Evolutionary conservation across 2,888 invertebrate genomes (phyloP).

Genomic region (Volucella inanis): DNA sequence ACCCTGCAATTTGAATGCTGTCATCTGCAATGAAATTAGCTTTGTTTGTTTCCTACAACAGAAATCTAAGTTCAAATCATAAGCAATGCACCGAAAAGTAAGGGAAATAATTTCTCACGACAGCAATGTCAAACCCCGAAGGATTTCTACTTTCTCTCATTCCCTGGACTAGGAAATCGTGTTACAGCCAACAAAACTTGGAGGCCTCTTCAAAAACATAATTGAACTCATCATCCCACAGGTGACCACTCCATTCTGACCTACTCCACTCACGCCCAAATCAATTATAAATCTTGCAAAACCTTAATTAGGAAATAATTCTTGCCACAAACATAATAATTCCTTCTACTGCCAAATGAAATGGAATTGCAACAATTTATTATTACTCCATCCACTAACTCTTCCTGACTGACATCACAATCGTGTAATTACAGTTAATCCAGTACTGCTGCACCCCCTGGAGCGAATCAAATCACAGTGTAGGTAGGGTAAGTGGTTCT

Average conservation of each 20-base stretch:
- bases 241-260: too few species aligned
- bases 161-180: too few species aligned
- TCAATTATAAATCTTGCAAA: constrained; percentile 64
- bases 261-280: constrained; percentile 13
- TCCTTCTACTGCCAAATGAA: not conserved
- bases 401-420: constrained; percentile 15
- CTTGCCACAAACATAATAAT: constrained; percentile 43
- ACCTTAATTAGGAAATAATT: constrained; percentile 65
- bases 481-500: not conserved
- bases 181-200: too few species aligned
- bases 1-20: too few species aligned
- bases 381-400: constrained; percentile 14
- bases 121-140: too few species aligned
- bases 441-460: constrained; percentile 19
- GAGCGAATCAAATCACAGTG: constrained; percentile 39
- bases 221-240: constrained; percentile 26
- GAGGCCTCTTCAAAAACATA: constrained; percentile 26
- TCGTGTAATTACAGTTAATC: constrained; percentile 59
- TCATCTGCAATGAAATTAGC: too few species aligned
- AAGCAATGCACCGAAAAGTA: too few species aligned
- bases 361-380: constrained; percentile 44
- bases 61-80: too few species aligned
- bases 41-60: too few species aligned
- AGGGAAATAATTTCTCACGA: too few species aligned
- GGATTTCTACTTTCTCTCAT: too few species aligned